phyloP scores from a whole-genome alignment of 2,888 invertebrate genomes.

The Dendrolimus houi region DNA sequence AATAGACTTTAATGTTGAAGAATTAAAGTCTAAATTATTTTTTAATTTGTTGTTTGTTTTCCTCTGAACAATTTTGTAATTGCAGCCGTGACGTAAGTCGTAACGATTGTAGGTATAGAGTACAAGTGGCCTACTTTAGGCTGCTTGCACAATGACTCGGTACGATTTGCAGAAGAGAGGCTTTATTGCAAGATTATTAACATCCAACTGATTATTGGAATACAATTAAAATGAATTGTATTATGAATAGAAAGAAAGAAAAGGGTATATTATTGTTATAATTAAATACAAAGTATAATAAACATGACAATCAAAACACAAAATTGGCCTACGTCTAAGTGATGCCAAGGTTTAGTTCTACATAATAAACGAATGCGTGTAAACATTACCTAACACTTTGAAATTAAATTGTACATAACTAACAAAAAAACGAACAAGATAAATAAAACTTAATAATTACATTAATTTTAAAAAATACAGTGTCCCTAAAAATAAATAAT shows the following conservation, averaged over 20 bases:
- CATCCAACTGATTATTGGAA: conserved; percentile 7
- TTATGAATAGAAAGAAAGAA: not conserved
- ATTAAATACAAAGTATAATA: not conserved
- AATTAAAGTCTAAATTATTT: conserved; percentile 5
- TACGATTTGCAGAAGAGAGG: conserved; percentile 3
- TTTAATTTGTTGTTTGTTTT: conserved; percentile 8
- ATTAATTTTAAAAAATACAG: too few relatives aligned
- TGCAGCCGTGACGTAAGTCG: conserved; percentile 41
- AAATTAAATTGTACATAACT: too few relatives aligned
- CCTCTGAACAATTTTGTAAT: not conserved
- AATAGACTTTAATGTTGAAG: conserved; percentile 3
- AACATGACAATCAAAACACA: not conserved
- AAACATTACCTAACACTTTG: too few relatives aligned
- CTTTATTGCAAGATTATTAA: conserved; percentile 1
- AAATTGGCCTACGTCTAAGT: too few relatives aligned
- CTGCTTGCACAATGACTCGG: conserved; percentile 20
- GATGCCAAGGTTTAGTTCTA: too few relatives aligned
- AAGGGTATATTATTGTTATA: not conserved
- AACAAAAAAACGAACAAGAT: too few relatives aligned
- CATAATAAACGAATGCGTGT: too few relatives aligned
- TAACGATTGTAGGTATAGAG: conserved; percentile 29
- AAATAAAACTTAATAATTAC: too few relatives aligned
- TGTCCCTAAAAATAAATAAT: too few relatives aligned
- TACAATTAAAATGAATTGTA: conserved; percentile 1
- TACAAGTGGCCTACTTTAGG: conserved; percentile 42